Conservation (phyloP, 1,140 invertebrate genomes). For the Drosophila biarmipes region DNA sequence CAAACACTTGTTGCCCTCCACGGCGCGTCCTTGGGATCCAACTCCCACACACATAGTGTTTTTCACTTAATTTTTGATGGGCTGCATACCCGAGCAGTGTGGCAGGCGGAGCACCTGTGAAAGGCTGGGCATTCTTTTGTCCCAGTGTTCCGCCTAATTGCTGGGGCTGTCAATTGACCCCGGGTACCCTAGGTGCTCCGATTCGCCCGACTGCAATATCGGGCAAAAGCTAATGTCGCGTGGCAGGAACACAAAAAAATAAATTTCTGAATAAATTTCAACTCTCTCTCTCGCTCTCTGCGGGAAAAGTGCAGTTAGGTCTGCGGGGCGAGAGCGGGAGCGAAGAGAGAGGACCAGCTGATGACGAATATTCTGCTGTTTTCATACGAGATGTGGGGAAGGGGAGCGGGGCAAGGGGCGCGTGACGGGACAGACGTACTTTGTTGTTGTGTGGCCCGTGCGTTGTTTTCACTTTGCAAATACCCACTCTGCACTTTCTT, state of each 20-base stretch:
- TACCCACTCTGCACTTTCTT: neutral
- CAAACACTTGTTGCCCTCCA: constrained; percentile 67
- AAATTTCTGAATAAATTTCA: constrained; percentile 20
- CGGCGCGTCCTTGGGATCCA: constrained; percentile 51
- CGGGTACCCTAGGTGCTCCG: constrained; percentile 4
- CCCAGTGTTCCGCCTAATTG: constrained; percentile 22
- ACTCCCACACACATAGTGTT: constrained; percentile 6
- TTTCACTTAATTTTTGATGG: constrained; percentile 22
- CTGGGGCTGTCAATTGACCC: constrained; percentile 22
- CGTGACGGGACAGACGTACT: constrained; percentile 42
- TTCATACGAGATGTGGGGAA: constrained; percentile 5
- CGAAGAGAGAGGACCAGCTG: constrained; percentile 62
- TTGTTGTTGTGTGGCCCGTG: constrained; percentile 11
- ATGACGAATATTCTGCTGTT: constrained; percentile 75
- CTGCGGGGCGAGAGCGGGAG: constrained; percentile 27
- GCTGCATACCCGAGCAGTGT: constrained; percentile 58
- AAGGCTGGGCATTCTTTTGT: constrained; percentile 19
- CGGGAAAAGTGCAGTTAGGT: constrained; percentile 54
- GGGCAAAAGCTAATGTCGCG: constrained; percentile 26
- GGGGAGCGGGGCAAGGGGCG: constrained; percentile 12
- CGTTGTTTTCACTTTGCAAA: neutral
- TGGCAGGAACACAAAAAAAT: constrained; percentile 35
- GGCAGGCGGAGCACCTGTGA: constrained; percentile 52
- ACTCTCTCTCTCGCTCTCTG: constrained; percentile 11
- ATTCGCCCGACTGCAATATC: constrained; percentile 19